These are phyloP conservation scores for human (Homo sapiens) DNA, from an alignment of 2,113 vertebrate species.

Conservation along the genomic window GRCh38 chr3:178596001-178596500, in stretches of 20 bases:
- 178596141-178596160: not conserved
- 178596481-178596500: not conserved
- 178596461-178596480: not conserved
- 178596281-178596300: not conserved
- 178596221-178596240: not conserved
- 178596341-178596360: not conserved
- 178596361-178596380: not conserved
- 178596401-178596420: not conserved
- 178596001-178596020: not conserved
- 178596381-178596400: conserved; percentile 15
- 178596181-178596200: not conserved
- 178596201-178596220: not conserved
- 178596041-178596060: not conserved
- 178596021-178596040: not conserved
- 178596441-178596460: not conserved
- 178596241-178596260: not conserved
- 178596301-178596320: not conserved
- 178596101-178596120: not conserved
- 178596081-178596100: not conserved
- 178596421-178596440: not conserved
- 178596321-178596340: not conserved
- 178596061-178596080: not conserved
- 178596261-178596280: not conserved
- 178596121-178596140: not conserved
- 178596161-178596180: not conserved